Evolutionary conservation across 2,888 invertebrate genomes (phyloP).

Genomic region (Venustoraphidia nigricollis): DNA sequence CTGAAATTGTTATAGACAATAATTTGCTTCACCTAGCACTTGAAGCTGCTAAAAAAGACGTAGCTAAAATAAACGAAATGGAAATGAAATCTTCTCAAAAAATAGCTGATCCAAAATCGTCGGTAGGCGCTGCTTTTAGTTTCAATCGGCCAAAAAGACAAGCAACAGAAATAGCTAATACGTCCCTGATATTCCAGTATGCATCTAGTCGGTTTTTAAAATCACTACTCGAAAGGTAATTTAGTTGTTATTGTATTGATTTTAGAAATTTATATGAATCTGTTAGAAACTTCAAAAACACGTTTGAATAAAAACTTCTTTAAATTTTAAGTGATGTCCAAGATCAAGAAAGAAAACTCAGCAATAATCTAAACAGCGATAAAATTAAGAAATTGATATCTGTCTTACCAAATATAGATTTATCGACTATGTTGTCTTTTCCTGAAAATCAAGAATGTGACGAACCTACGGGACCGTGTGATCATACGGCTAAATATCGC

Average conservation of each 20-base stretch:
- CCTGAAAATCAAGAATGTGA: constrained; percentile 28
- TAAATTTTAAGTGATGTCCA: constrained; percentile 6
- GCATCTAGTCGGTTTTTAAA: constrained; percentile 28
- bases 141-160: constrained; percentile 30
- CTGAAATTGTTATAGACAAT: constrained; percentile 22
- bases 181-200: constrained; percentile 30
- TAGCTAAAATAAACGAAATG: constrained; percentile 20
- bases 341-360: constrained; percentile 7
- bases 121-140: constrained; percentile 28
- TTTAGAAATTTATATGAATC: background rate
- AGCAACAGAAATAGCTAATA: constrained; percentile 29
- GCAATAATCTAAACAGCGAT: constrained; percentile 5
- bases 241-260: background rate
- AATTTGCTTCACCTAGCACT: constrained; percentile 24
- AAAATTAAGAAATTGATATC: constrained; percentile 25
- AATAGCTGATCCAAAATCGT: constrained; percentile 25
- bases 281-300: background rate
- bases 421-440: constrained; percentile 25
- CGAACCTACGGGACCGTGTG: constrained; percentile 22
- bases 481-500: constrained; percentile 40
- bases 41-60: constrained; percentile 25
- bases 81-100: constrained; percentile 21
- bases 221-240: constrained; percentile 24
- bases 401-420: constrained; percentile 27
- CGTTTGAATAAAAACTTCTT: background rate